A percentile compares a stretch with the other conserved stretches of the same genome.
These are phyloP conservation scores for Sphaeramia orbicularis DNA, from an alignment of 2,797 vertebrate species.

Conservation along the genomic window DNA sequence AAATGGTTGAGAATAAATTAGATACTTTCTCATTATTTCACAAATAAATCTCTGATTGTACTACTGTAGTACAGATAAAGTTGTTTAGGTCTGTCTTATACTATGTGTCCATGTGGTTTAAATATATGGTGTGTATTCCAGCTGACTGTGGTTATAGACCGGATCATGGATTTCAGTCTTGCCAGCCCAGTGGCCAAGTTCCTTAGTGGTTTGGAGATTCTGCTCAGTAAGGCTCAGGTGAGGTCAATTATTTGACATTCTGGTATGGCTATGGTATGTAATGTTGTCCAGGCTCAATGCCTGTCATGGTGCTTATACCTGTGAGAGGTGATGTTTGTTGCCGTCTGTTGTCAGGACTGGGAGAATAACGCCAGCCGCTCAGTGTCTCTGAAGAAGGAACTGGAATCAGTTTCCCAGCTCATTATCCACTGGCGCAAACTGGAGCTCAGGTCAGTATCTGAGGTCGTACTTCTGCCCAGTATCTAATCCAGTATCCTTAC, in stretches of 20 bases:
- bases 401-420: constrained; percentile 91
- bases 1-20: too few species aligned
- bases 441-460: constrained; percentile 90
- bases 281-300: too few species aligned
- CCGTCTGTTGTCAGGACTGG: constrained; percentile 89
- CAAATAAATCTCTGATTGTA: not conserved
- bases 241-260: constrained; percentile 31
- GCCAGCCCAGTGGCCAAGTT: constrained; percentile 95
- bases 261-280: too few species aligned
- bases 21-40: too few species aligned
- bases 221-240: constrained; percentile 96
- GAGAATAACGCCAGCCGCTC: constrained; percentile 93
- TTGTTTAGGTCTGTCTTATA: too few species aligned
- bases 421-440: constrained; percentile 97
- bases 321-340: not conserved
- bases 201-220: constrained; percentile 96
- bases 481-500: not conserved
- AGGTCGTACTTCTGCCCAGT: not conserved
- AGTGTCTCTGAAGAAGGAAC: constrained; percentile 90
- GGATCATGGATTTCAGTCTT: constrained; percentile 91
- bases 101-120: too few species aligned
- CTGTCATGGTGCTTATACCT: too few species aligned
- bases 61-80: not conserved
- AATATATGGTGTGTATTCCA: constrained; percentile 61
- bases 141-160: constrained; percentile 92